These are phyloP conservation scores for Eupithecia dodoneata DNA, from an alignment of 2,888 invertebrate species.

Conservation along the genomic window DNA sequence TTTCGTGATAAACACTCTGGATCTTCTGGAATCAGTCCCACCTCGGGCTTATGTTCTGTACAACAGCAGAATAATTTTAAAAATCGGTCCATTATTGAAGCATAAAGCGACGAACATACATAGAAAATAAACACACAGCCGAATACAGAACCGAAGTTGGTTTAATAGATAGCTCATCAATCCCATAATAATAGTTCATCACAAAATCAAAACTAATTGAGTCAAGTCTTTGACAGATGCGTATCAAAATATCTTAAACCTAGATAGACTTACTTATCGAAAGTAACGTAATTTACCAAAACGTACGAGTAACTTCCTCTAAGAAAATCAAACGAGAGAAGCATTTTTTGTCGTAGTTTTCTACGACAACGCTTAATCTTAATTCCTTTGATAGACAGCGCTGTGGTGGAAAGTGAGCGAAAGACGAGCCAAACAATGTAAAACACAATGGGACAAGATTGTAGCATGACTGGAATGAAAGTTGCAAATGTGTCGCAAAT, in stretches of 20 bases:
- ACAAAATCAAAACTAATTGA: not conserved
- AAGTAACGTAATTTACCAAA: slow-evolving; percentile 33
- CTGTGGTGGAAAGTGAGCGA: slow-evolving; percentile 68
- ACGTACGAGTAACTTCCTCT: slow-evolving; percentile 34
- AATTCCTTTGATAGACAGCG: slow-evolving; percentile 60
- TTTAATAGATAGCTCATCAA: not conserved
- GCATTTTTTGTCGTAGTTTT: slow-evolving; percentile 47
- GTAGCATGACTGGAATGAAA: slow-evolving; percentile 68
- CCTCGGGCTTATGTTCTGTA: too few species aligned
- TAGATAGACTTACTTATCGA: not conserved
- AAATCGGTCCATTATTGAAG: slow-evolving; percentile 33
- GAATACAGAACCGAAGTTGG: too few species aligned
- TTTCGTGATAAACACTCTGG: too few species aligned
- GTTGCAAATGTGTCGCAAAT: slow-evolving; percentile 45
- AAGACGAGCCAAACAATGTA: slow-evolving; percentile 58
- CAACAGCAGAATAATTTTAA: too few species aligned
- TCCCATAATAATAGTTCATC: not conserved
- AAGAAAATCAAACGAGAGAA: slow-evolving; percentile 46
- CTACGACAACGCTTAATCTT: slow-evolving; percentile 56
- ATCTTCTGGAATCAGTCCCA: too few species aligned
- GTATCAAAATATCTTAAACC: not conserved
- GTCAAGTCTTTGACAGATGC: not conserved
- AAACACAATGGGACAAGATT: slow-evolving; percentile 65
- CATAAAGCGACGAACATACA: not conserved
- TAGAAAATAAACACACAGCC: too few species aligned